Evolutionary conservation across 2,113 vertebrate species (phyloP).

Genomic region (Sterrhoptilus dennistouni): DNA sequence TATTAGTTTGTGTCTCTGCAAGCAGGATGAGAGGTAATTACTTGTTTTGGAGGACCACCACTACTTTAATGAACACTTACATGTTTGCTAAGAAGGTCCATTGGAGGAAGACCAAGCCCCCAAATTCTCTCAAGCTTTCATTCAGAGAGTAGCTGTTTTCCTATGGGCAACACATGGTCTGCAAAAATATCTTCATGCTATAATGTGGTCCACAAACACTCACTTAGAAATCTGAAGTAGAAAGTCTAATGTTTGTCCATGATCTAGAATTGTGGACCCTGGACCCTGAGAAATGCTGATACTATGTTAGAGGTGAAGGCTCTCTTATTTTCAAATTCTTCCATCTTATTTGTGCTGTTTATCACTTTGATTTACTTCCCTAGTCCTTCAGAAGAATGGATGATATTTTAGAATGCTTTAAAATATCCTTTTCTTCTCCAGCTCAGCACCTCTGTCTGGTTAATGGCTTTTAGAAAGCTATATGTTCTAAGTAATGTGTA

Average conservation of each 20-base stretch:
- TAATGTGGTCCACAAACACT: neutral
- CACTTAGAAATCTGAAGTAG: neutral
- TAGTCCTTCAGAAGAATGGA: neutral
- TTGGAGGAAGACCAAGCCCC: neutral
- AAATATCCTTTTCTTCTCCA: neutral
- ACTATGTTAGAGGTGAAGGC: neutral
- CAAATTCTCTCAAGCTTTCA: neutral
- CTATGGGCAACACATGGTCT: neutral
- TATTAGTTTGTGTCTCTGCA: neutral
- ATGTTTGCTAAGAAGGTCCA: neutral
- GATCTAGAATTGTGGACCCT: neutral
- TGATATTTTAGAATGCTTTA: neutral
- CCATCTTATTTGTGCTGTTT: neutral
- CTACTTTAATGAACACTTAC: neutral
- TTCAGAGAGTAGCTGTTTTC: neutral
- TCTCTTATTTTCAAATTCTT: neutral
- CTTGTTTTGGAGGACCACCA: neutral
- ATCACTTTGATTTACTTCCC: neutral
- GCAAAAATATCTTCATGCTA: neutral
- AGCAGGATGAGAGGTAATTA: neutral
- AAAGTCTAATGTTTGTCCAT: neutral
- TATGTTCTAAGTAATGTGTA: neutral
- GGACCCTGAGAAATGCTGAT: neutral
- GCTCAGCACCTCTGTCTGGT: neutral
- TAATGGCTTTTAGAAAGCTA: slow-evolving; percentile 37